Conservation (phyloP, 1,140 invertebrate species). For the Drosophila sp. region DNA sequence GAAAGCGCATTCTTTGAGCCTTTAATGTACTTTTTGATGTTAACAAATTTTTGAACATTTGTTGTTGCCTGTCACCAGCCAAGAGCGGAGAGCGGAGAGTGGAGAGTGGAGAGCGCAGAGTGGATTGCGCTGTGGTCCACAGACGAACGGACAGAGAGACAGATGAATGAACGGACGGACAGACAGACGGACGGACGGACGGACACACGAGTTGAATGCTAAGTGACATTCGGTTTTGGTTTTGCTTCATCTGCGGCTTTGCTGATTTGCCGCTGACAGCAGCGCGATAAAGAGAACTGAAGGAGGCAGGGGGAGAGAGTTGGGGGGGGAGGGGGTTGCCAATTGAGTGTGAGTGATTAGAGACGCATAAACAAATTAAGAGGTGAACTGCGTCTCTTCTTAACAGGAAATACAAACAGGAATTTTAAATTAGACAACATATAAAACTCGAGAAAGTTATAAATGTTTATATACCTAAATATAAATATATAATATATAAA, state of each 20-base stretch:
- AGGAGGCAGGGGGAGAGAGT: no score
- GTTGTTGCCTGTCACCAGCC: conserved; percentile 61
- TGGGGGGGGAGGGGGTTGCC: background rate
- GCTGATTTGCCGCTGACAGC: conserved; percentile 14
- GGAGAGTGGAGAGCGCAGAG: no score
- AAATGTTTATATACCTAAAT: no score
- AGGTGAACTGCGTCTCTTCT: conserved; percentile 18
- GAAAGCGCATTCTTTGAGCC: conserved; percentile 82
- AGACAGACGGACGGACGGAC: background rate
- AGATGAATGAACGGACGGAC: conserved; percentile 51
- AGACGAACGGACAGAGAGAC: background rate
- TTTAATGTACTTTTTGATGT: conserved; percentile 83
- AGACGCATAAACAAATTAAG: conserved; percentile 74
- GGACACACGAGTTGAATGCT: conserved; percentile 63
- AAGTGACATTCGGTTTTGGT: conserved; percentile 37
- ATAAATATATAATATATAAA: no score
- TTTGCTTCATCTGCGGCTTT: conserved; percentile 50
- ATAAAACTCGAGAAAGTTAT: no score
- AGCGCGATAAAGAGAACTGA: background rate
- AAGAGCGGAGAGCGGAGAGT: no score
- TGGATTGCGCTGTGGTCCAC: background rate
- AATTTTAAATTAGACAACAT: no score
- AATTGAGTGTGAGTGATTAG: conserved; percentile 72
- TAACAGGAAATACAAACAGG: no score
- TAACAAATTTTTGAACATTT: conserved; percentile 83